Base-by-base conservation (phyloP, 2,888 invertebrate species). In the Drosophila paramelanica region DNA sequence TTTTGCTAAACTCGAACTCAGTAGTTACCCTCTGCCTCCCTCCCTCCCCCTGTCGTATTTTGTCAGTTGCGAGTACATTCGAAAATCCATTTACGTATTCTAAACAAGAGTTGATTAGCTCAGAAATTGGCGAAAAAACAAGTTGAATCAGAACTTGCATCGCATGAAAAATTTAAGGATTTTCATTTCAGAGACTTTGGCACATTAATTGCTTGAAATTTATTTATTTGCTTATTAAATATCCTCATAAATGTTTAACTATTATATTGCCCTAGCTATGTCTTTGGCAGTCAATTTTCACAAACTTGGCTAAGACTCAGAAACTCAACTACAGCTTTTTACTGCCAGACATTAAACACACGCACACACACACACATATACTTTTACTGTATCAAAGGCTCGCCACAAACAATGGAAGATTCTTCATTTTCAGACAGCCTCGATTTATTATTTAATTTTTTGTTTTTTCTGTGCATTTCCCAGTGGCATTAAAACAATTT, bases 401-500 rank as follows among this genome's bases (percentile, higher is more conserved):
- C 23, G 45, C 67, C 73, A 61, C 76, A 73, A 58, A 69, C 61
- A 68, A 61, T 61, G 65, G 36, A 55, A 47, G 53, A 49, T 69
- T 49, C 70, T 51, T 31, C 41, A 45, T 49, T 53, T 47, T 61
- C 41, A 14, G 39, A 52, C 20, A n/a, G 57, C 38, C 58, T 56
- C 47, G 42, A 67, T 67, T 72, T 75, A 73, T 67, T 62, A 58
- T 70, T 57, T 58, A 42, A 52, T 39, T 46, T 55, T 39, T n/a
- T 43, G 27, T 17, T 23, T 69, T 42, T 11, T 51, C 13, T 38
- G 14, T 42, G 36, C 39, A 62, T 60, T 73, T 67, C 50, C 66
- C 74, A 42, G 38, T 49, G 65, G 73, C 52, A 73, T 77, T 73
- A 73, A 76, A 77, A 69, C 61, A 66, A 77, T 70, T 78, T 79